Conservation (phyloP, 2,888 invertebrate genomes). For the Dascillus cervinus region DNA sequence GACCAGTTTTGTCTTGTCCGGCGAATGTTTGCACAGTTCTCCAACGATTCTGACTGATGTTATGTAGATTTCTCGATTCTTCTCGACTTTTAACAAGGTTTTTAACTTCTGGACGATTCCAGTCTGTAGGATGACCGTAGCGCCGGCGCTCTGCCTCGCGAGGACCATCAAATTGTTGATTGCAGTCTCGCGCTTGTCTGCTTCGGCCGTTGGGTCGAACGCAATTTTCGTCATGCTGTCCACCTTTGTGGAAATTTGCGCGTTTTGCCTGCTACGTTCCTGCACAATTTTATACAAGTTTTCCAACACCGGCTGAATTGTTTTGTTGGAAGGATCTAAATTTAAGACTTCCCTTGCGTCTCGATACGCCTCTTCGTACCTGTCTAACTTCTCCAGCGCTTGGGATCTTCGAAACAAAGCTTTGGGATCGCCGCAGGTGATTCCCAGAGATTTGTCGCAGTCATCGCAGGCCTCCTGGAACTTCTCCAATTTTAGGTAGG, state of each 20-base stretch:
- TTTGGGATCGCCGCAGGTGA: slow-evolving; percentile 85
- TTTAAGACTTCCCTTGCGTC: slow-evolving; percentile 83
- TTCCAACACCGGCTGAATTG: slow-evolving; percentile 67
- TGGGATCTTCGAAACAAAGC: slow-evolving; percentile 86
- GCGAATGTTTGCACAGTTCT: slow-evolving; percentile 71
- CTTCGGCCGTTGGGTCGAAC: slow-evolving; percentile 60
- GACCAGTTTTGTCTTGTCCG: slow-evolving; percentile 61
- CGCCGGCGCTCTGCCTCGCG: slow-evolving; percentile 77
- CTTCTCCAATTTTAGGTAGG: slow-evolving; percentile 73
- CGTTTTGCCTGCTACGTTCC: slow-evolving; percentile 63
- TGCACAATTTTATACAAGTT: slow-evolving; percentile 76
- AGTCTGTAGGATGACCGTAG: slow-evolving; percentile 62
- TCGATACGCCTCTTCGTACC: slow-evolving; percentile 85
- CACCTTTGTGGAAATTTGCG: slow-evolving; percentile 68
- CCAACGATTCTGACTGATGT: slow-evolving; percentile 69
- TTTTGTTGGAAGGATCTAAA: slow-evolving; percentile 78
- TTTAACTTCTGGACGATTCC: slow-evolving; percentile 59
- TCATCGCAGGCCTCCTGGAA: slow-evolving; percentile 71
- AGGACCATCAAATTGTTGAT: slow-evolving; percentile 88
- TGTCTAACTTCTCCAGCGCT: slow-evolving; percentile 73
- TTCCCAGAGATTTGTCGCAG: slow-evolving; percentile 72
- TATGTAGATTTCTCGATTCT: slow-evolving; percentile 65
- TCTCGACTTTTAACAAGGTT: slow-evolving; percentile 70
- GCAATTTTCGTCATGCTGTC: slow-evolving; percentile 77
- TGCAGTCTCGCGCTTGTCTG: slow-evolving; percentile 73